A percentile compares a stretch with the other conserved stretches of the same genome.
Evolutionary conservation across 37 sponge, comb jelly and placozoan genomes (phyloP).

Genomic region (Theonella swinhoei): DNA sequence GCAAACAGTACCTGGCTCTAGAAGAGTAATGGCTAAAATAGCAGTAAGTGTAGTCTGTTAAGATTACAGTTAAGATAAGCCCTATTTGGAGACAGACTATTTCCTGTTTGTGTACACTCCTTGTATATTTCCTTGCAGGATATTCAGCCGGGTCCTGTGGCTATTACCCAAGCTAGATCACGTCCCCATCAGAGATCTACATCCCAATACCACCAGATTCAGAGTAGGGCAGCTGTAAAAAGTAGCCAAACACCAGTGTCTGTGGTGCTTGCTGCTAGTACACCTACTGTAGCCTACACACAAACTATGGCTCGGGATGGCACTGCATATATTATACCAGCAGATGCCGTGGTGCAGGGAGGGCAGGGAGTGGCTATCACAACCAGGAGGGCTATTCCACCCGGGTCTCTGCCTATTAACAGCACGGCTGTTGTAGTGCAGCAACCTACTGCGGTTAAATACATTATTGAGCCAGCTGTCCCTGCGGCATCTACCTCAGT

Average conservation of each 20-base stretch:
- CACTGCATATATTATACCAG: background rate
- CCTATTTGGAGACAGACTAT: too few species aligned
- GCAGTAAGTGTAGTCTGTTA: background rate
- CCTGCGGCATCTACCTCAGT: background rate
- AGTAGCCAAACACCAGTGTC: background rate
- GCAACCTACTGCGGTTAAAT: background rate
- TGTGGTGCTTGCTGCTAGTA: background rate
- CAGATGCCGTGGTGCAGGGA: background rate
- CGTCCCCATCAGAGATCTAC: too few species aligned
- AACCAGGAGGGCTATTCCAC: background rate
- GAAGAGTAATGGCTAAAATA: background rate
- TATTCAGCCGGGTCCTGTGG: too few species aligned
- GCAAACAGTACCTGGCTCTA: background rate
- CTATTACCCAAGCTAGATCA: too few species aligned
- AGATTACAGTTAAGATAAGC: too few species aligned
- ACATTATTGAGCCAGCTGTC: background rate
- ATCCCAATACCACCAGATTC: background rate
- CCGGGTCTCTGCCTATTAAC: background rate
- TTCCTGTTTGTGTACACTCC: background rate
- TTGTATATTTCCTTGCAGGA: background rate
- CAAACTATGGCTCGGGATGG: background rate
- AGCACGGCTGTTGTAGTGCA: background rate
- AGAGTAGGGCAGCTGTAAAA: background rate
- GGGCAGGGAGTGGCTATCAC: background rate
- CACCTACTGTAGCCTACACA: conserved; percentile 16